Percentiles rank a stretch among this genome's conserved stretches.
Conservation (phyloP, 2,113 vertebrate species). For the Pelodiscus sinensis region DNA sequence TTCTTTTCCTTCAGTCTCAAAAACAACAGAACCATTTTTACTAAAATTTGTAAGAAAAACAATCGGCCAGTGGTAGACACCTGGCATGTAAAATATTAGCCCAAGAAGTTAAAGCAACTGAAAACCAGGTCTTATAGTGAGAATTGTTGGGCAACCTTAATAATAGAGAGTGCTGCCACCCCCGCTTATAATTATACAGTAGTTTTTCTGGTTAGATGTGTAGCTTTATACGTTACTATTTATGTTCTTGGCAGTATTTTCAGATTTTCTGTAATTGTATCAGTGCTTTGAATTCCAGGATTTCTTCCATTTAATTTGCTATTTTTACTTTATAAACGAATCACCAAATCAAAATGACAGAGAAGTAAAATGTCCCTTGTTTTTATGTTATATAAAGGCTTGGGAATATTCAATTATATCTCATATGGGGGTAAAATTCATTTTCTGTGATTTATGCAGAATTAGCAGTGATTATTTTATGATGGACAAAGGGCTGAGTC, state of each 20-base stretch:
- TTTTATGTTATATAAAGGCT: background rate
- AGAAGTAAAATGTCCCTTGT: background rate
- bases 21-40: background rate
- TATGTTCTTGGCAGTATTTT: background rate
- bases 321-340: background rate
- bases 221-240: background rate
- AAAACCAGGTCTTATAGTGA: background rate
- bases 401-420: background rate
- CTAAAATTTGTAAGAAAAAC: background rate
- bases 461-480: background rate
- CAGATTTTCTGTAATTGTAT: background rate
- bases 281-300: background rate
- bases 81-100: background rate
- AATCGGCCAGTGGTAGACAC: background rate
- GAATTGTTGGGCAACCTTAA: background rate
- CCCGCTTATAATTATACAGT: background rate
- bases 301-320: background rate
- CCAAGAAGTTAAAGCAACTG: background rate
- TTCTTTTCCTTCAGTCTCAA: background rate
- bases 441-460: background rate
- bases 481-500: background rate
- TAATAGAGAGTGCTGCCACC: background rate
- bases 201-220: background rate
- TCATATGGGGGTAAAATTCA: background rate
- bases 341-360: background rate